Evolutionary conservation across 2,797 vertebrate genomes (phyloP).

Genomic region (Acanthurus leucopareius): DNA sequence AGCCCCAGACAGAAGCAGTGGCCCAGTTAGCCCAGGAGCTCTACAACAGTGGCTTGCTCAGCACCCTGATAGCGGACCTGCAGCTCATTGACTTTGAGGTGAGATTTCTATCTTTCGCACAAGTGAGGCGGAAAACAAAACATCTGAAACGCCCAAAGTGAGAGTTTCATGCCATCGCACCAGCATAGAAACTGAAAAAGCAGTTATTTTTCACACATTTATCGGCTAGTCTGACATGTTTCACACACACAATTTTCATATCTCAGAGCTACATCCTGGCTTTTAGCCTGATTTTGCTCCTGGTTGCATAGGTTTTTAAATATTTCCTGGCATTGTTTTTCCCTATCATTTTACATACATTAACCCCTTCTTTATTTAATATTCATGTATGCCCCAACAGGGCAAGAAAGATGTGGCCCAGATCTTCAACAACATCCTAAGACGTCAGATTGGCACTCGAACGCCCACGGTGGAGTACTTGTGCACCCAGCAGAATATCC

Average conservation of each 20-base stretch:
- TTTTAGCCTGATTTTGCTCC: background rate
- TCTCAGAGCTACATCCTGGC: background rate
- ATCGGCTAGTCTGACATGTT: background rate
- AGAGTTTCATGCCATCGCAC: background rate
- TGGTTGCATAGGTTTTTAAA: background rate
- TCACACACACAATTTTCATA: background rate
- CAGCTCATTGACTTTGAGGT: slow-evolving; percentile 99
- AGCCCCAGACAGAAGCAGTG: slow-evolving; percentile 97
- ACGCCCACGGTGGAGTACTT: slow-evolving; percentile 98
- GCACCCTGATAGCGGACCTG: slow-evolving; percentile 93
- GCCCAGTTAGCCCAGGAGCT: slow-evolving; percentile 97
- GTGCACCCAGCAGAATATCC: slow-evolving; percentile 98
- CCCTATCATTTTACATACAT: background rate
- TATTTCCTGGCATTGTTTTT: background rate
- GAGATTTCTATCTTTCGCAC: slow-evolving; percentile 27
- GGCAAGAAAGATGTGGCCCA: slow-evolving; percentile 98
- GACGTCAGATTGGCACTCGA: slow-evolving; percentile 96
- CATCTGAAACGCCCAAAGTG: background rate
- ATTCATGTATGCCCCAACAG: slow-evolving; percentile 77
- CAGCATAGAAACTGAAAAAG: background rate
- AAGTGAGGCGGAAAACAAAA: background rate
- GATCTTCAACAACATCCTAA: slow-evolving; percentile 99
- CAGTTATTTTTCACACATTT: background rate
- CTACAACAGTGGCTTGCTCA: slow-evolving; percentile 96
- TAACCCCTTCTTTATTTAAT: background rate